phyloP scores from a whole-genome alignment of 2,797 vertebrate species.

The Sebastes kiyomatsui region DNA sequence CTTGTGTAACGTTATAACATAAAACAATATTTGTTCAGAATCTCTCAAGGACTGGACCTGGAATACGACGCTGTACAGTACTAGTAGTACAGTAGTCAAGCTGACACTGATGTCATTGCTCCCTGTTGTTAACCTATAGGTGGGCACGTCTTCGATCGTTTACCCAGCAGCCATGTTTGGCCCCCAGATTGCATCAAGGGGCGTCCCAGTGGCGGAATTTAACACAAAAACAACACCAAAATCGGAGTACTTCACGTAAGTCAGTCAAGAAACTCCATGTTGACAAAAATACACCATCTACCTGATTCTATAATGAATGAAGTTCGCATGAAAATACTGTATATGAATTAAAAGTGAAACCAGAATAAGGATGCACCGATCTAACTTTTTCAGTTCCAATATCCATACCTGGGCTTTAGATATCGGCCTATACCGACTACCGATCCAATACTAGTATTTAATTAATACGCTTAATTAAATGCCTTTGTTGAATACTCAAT shows the following conservation, averaged over 20 bases:
- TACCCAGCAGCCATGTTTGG: slow-evolving; percentile 97
- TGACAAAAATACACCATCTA: background rate
- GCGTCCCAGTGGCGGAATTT: slow-evolving; percentile 94
- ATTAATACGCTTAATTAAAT: too few species aligned
- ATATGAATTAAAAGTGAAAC: background rate
- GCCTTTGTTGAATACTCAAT: too few species aligned
- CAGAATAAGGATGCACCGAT: too few species aligned
- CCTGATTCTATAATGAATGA: background rate
- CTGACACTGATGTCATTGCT: background rate
- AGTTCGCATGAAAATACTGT: background rate
- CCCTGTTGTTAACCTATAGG: slow-evolving; percentile 74
- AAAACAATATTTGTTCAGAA: background rate
- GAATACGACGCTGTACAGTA: background rate
- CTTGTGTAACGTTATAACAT: background rate
- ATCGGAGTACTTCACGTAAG: slow-evolving; percentile 89
- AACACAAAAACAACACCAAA: slow-evolving; percentile 88
- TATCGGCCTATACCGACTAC: too few species aligned
- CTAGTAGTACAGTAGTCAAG: background rate
- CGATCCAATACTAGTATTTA: too few species aligned
- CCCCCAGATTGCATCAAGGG: slow-evolving; percentile 91
- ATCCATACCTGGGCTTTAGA: too few species aligned
- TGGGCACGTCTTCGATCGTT: slow-evolving; percentile 94
- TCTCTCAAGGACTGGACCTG: background rate
- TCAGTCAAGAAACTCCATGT: background rate
- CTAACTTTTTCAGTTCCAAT: too few species aligned